Percentiles rank a stretch among this genome's conserved stretches.
Evolutionary conservation across 2,888 invertebrate genomes (phyloP).

Genomic region (Lymantria monacha): DNA sequence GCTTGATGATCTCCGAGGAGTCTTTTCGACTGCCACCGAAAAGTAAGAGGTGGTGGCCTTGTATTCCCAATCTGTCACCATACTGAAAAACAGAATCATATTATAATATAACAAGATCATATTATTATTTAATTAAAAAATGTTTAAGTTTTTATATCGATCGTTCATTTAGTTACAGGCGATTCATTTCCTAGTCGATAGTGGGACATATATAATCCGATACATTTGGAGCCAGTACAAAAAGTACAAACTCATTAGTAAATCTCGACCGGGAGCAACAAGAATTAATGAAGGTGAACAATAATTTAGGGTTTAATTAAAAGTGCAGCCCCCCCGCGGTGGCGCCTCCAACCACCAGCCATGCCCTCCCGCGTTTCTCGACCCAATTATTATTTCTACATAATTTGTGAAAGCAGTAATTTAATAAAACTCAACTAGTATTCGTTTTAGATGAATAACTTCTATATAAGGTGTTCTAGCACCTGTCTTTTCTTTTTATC

Average conservation of each 20-base stretch:
- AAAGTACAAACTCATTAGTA: conserved; percentile 80
- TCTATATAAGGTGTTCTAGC: not conserved
- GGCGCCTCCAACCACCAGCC: conserved; percentile 37
- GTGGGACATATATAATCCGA: conserved; percentile 28
- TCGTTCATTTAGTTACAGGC: not conserved
- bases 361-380: conserved; percentile 31
- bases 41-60: no score
- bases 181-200: conserved; percentile 11
- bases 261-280: conserved; percentile 70
- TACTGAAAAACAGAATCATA: no score
- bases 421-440: conserved; percentile 64
- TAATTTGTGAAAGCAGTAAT: conserved; percentile 79
- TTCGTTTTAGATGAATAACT: conserved; percentile 20
- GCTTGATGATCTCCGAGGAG: no score
- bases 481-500: not conserved
- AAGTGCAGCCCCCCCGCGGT: conserved; percentile 73
- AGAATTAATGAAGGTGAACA: conserved; percentile 81
- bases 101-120: no score
- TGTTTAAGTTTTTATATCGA: no score
- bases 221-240: conserved; percentile 56
- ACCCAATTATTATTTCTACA: conserved; percentile 71
- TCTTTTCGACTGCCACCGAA: no score
- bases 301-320: conserved; percentile 82
- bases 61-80: no score
- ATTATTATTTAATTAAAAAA: no score